Percentiles rank a stretch among this genome's conserved stretches.
Evolutionary conservation across 2,113 vertebrate genomes (phyloP).

Genomic region (Bujurquina vittata): DNA sequence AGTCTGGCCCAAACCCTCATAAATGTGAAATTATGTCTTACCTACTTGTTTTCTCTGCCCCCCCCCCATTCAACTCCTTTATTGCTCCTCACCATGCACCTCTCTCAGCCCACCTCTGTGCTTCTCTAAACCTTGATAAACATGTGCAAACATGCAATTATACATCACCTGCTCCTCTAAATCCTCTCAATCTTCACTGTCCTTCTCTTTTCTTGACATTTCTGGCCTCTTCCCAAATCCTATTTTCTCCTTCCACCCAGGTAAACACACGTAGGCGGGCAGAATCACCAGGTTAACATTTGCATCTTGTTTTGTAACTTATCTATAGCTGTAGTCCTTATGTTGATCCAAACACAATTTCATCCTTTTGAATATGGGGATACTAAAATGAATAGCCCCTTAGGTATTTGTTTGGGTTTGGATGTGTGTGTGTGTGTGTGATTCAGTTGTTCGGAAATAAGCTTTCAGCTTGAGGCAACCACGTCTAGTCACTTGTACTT

Average conservation of each 20-base stretch:
- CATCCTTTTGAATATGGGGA: constrained; percentile 22
- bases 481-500: neutral
- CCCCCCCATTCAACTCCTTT: neutral
- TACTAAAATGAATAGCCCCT: constrained; percentile 3
- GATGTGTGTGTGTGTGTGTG: neutral
- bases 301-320: neutral
- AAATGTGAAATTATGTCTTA: neutral
- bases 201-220: neutral
- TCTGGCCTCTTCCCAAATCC: constrained; percentile 16
- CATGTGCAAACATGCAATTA: constrained; percentile 6
- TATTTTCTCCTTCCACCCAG: neutral
- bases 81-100: neutral
- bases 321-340: neutral
- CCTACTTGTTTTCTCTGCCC: neutral
- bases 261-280: constrained; percentile 19
- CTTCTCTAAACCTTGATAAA: constrained; percentile 4
- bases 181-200: neutral
- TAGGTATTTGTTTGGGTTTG: constrained; percentile 15
- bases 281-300: constrained; percentile 9
- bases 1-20: neutral
- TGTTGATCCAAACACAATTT: constrained; percentile 32
- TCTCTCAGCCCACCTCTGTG: neutral
- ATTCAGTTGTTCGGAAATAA: neutral
- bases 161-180: constrained; percentile 21
- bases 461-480: constrained; percentile 20